Base-by-base conservation (phyloP, 1,140 invertebrate genomes). In the Holcopasites calliopsidis region DNA sequence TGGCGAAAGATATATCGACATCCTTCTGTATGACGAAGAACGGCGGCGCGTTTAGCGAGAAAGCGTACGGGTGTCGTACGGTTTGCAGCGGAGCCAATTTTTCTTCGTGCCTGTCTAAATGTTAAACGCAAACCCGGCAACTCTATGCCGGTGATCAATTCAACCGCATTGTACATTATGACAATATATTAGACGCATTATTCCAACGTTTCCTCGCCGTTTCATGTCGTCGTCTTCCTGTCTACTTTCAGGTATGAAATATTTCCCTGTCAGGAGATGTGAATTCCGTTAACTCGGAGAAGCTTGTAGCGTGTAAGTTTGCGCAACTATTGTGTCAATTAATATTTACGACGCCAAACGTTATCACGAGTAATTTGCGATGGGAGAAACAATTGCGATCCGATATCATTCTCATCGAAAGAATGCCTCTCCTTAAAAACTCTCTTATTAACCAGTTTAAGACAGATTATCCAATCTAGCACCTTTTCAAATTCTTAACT, bases 21-120 rank as follows among this genome's bases (percentile, higher is more conserved):
- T 72, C 62, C 58, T 42, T 44, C 35, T 26, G 5, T 33, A 42
- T 16, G 31, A 50, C 49, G 35, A 52, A 47, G 49, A 40, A 13
- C 35, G n/a, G 13, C 28, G 23, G 35, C 8, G 16, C 31, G 28
- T 28, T 38, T 7, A 8, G 8, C 57, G 28, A 13, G 69, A 71
- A 71, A 68, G 40, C 38, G 42, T 21, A 47, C 40, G 44, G 76
- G 35, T 57, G 65, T 16, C n/a, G n/a, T 61, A 28, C 57, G 21
- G n/a, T n/a, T n/a, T 58, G 52, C 40, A 75, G 65, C 64, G 74
- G 47, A 23, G 38, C 16, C 16, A 26, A 65, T 80, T 61, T 80
- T 78, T 80, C 70, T 65, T 73, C 47, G 66, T 33, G 8, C n/a
- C 60, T 52, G 44, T 61, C 52, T 49, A 35, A 71, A 50, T 21